Evolutionary conservation across 1,140 invertebrate genomes (phyloP), one percentile per base, ranked within the genome.

Genomic region (Heliconius himera): DNA sequence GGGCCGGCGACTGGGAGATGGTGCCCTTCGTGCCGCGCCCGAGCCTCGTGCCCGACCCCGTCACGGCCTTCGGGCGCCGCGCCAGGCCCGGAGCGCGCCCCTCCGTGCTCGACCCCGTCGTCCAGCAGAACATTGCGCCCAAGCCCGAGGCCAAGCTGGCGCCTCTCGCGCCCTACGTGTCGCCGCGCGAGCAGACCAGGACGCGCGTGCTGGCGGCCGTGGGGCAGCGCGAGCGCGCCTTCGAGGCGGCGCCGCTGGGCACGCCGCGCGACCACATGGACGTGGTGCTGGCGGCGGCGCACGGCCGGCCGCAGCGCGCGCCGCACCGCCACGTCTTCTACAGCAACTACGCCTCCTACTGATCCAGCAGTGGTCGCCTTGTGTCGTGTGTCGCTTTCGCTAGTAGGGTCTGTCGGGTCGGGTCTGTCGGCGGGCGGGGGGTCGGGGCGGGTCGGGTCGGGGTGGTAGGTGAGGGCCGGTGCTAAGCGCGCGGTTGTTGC

Each of bases 1-100:
- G 96, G 95, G 95, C 95, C 85, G 96, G 97, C 84, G 97, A 97
- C 84, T 98, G 97, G 97, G 97, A 97, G 92, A 97, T 97, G 95
- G 96, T 97, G 88, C 97, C 97, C 82, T 96, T 96, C 90, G 97
- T 98, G 84, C 97, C 97, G 81, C 95, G 97, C 81, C 97, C 97
- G 81, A 97, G 97, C 84, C 95, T 97, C 89, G 96, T 98, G 81
- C 96, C 97, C 73, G 97, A 97, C 90, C 97, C 97, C 66, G 96
- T 97, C 90, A 97, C 97, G 80, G 97, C 97, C 74, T 98, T 97
- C 95, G 97, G 97, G 36, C 95, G 95, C 60, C 95, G 96, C 60
- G 84, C 93, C 77, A 88, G 94, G 16, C 95, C 95, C 16, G 89
- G 90, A 82, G 60, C 76, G 73, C 88, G 91, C 46, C 74, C 81